Conservation (phyloP, 2,113 vertebrate genomes). For the Sinocyclocheilus anshuiensis region DNA sequence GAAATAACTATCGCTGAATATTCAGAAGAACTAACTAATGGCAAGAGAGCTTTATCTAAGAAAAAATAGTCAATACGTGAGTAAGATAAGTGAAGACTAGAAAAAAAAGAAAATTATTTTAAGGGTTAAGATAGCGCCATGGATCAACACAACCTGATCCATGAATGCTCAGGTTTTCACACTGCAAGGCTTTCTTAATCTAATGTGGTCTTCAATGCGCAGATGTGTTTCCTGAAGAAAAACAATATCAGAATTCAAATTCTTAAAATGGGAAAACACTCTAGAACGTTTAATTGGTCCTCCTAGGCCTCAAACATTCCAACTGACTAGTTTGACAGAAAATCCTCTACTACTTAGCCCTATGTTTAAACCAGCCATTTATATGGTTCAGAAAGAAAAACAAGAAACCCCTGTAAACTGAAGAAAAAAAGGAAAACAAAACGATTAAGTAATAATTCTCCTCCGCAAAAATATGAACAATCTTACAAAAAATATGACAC, state of each 20-base stretch:
- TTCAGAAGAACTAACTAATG: background rate
- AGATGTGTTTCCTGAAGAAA: background rate
- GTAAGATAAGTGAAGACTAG: background rate
- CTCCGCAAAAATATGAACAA: background rate
- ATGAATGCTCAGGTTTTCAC: too few relatives aligned
- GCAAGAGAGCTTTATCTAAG: background rate
- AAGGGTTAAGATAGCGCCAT: background rate
- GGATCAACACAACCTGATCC: slow-evolving; percentile 10
- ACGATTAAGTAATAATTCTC: background rate
- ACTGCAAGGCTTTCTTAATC: background rate
- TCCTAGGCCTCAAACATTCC: slow-evolving; percentile 8
- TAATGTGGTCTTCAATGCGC: background rate
- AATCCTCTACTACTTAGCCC: background rate
- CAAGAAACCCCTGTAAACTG: background rate
- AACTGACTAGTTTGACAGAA: background rate
- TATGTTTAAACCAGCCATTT: background rate
- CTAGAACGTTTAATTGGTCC: background rate
- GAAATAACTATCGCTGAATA: too few relatives aligned
- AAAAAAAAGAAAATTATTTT: slow-evolving; percentile 15
- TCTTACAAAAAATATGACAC: too few relatives aligned
- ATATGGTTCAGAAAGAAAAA: background rate
- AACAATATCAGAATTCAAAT: slow-evolving; percentile 1
- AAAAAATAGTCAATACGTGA: background rate
- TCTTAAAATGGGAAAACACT: slow-evolving; percentile 9
- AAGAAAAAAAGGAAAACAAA: background rate